These are phyloP conservation scores for Hypercompe scribonia DNA, from an alignment of 2,888 invertebrate genomes.

Conservation along the genomic window DNA sequence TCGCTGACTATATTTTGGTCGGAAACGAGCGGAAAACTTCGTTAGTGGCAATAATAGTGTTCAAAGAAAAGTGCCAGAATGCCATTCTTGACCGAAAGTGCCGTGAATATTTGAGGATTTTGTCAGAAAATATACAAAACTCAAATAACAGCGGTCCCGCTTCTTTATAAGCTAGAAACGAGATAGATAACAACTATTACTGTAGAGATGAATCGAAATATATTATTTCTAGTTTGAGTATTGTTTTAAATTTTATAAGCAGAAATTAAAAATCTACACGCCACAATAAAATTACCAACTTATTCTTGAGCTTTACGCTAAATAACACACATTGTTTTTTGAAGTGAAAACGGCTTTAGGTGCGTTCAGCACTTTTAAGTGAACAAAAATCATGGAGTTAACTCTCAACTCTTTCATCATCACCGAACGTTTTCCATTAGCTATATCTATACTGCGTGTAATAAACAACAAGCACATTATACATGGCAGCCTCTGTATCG, in stretches of 20 bases:
- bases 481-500: too few species aligned
- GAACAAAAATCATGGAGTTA: too few species aligned
- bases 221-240: background rate
- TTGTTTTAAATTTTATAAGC: background rate
- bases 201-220: background rate
- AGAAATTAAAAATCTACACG: background rate
- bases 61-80: conserved; percentile 76
- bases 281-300: too few species aligned
- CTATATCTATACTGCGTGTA: too few species aligned
- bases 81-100: conserved; percentile 76
- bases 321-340: too few species aligned
- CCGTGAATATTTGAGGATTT: conserved; percentile 73
- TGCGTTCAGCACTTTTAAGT: too few species aligned
- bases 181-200: background rate
- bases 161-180: too few species aligned
- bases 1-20: conserved; percentile 35
- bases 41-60: conserved; percentile 68
- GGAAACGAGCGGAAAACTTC: conserved; percentile 41
- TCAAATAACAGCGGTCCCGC: conserved; percentile 11
- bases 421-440: too few species aligned
- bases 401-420: too few species aligned
- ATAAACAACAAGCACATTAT: too few species aligned
- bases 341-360: too few species aligned
- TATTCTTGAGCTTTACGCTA: too few species aligned
- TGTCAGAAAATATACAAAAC: conserved; percentile 54